Evolutionary conservation across 2,888 invertebrate species (phyloP).

Genomic region (Emesis russula): DNA sequence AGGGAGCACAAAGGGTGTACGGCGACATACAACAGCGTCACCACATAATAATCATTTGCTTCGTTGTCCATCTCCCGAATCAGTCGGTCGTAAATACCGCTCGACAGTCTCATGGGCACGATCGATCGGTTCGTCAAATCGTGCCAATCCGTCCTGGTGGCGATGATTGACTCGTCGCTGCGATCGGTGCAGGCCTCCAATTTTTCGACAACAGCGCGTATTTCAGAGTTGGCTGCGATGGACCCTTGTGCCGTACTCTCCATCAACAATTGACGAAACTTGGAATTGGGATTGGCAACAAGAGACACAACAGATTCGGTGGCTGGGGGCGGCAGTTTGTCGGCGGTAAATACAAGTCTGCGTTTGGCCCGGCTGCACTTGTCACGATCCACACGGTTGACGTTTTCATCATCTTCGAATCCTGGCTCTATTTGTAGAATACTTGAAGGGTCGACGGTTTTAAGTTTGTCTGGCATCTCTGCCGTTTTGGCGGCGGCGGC

Average conservation of each 20-base stretch:
- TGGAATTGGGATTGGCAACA: not conserved
- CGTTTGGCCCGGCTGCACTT: not conserved
- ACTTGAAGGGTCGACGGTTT: not conserved
- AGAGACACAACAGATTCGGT: no score
- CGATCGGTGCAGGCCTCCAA: constrained; percentile 19
- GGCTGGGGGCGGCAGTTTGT: not conserved
- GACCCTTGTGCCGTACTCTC: not conserved
- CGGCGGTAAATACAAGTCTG: not conserved
- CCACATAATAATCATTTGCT: no score
- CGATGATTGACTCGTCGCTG: not conserved
- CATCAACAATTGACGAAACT: not conserved
- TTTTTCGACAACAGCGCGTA: constrained; percentile 17
- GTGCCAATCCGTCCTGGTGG: constrained; percentile 7
- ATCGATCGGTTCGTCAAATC: not conserved
- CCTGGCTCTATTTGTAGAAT: constrained; percentile 21
- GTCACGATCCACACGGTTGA: not conserved
- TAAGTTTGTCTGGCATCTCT: no score
- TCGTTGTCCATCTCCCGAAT: no score
- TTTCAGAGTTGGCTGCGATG: constrained; percentile 24
- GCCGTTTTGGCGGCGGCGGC: no score
- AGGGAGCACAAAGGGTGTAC: no score
- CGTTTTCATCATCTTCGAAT: constrained; percentile 20
- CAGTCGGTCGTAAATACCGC: no score
- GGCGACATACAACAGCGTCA: no score
- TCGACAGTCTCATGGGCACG: no score